Conservation (phyloP, 2,113 vertebrate genomes). For the Tyto alba region DNA sequence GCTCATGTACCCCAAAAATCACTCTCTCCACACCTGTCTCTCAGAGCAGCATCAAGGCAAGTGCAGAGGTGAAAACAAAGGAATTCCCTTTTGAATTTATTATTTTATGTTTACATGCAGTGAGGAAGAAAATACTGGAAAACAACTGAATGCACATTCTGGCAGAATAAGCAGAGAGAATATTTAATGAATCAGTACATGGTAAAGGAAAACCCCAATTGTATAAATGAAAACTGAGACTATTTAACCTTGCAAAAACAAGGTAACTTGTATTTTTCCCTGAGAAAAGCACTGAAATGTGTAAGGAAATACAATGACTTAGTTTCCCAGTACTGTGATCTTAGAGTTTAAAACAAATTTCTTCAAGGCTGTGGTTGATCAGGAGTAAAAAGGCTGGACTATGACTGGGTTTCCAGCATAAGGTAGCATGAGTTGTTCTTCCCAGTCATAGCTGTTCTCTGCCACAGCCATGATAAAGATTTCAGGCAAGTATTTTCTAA, state of each 20-base stretch:
- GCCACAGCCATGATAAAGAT: background rate
- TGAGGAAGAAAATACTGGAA: background rate
- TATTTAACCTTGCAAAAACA: background rate
- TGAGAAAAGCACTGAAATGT: background rate
- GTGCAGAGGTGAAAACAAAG: background rate
- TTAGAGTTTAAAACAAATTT: background rate
- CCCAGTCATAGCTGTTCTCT: background rate
- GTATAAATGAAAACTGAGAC: background rate
- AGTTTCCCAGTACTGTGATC: background rate
- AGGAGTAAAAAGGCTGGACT: background rate
- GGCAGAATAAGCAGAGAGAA: background rate
- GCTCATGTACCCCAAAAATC: background rate
- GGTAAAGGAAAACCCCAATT: background rate
- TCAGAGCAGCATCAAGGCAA: background rate
- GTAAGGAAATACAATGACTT: background rate
- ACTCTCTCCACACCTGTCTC: background rate
- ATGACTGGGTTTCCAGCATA: background rate
- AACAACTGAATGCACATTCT: background rate
- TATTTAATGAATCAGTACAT: background rate
- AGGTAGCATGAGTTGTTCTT: background rate
- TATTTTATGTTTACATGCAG: background rate
- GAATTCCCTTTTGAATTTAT: background rate
- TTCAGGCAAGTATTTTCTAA: background rate
- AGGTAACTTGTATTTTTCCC: background rate
- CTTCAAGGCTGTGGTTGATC: background rate